A percentile compares a stretch with the other conserved stretches of the same genome.
Conservation (phyloP, 2,797 vertebrate genomes). For the Myotis planiceps region DNA sequence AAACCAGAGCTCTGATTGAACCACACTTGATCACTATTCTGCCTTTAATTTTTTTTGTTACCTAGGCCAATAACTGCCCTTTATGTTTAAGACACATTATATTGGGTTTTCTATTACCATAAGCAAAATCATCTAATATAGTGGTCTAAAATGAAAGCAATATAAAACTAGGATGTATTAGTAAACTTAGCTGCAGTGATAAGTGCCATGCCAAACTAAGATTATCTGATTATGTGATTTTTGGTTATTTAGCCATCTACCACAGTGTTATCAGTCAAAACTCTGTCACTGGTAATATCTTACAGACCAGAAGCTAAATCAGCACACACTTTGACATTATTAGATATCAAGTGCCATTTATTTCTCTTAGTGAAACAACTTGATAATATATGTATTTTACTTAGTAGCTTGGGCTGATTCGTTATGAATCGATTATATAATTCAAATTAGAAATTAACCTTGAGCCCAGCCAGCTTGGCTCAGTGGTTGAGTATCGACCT, state of each 20-base stretch:
- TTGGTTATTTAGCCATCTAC: neutral
- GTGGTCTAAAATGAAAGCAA: slow-evolving; percentile 19
- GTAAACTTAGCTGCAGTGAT: neutral
- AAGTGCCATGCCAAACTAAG: neutral
- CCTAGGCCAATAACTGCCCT: neutral
- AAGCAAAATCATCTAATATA: neutral
- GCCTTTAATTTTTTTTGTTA: slow-evolving; percentile 14
- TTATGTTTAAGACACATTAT: slow-evolving; percentile 13
- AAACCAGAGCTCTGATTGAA: slow-evolving; percentile 23
- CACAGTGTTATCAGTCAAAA: neutral
- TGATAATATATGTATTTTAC: slow-evolving; percentile 15
- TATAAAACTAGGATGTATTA: slow-evolving; percentile 23
- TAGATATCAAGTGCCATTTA: neutral
- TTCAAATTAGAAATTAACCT: slow-evolving; percentile 43
- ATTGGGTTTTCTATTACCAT: neutral
- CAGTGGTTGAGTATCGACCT: no score
- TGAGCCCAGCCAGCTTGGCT: neutral
- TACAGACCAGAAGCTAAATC: slow-evolving; percentile 28
- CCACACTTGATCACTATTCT: neutral
- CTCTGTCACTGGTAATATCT: neutral
- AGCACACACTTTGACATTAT: neutral
- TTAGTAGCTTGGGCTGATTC: neutral
- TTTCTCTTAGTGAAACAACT: slow-evolving; percentile 24
- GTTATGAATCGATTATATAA: neutral
- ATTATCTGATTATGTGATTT: neutral